These are phyloP conservation scores for Drepana arcuata DNA, from an alignment of 1,140 invertebrate genomes.

Conservation along the genomic window DNA sequence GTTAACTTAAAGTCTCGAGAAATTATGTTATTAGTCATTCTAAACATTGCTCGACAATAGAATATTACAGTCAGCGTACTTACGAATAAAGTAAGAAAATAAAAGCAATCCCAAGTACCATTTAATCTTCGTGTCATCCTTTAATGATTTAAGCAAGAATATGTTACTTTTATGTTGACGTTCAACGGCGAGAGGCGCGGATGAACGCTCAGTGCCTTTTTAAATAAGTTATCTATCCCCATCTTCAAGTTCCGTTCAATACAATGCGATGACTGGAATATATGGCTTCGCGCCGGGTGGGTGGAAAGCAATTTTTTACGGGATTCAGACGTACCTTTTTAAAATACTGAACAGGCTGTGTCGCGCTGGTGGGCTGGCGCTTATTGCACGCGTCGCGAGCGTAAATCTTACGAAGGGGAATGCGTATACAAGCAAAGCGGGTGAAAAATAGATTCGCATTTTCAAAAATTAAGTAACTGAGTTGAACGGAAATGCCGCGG, in stretches of 20 bases:
- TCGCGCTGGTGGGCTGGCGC: constrained; percentile 24
- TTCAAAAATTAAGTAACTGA: constrained; percentile 52
- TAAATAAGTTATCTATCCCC: constrained; percentile 43
- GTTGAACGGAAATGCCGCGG: constrained; percentile 4
- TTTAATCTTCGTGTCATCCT: too few relatives aligned
- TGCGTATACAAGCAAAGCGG: constrained; percentile 29
- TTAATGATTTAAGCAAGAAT: too few relatives aligned
- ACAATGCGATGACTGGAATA: constrained; percentile 46
- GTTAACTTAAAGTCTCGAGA: too few relatives aligned
- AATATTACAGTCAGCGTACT: too few relatives aligned
- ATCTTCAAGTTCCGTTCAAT: constrained; percentile 42
- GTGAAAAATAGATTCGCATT: constrained; percentile 54
- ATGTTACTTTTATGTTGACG: too few relatives aligned
- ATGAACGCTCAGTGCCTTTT: too few relatives aligned
- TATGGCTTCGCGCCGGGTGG: constrained; percentile 33
- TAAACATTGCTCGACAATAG: too few relatives aligned
- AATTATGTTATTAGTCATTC: too few relatives aligned
- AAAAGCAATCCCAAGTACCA: too few relatives aligned
- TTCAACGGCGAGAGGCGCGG: too few relatives aligned
- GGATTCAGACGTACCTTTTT: constrained; percentile 52
- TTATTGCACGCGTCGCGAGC: constrained; percentile 41
- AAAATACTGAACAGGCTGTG: constrained; percentile 42
- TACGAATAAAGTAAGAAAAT: too few relatives aligned
- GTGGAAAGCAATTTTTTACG: constrained; percentile 53
- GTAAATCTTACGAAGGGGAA: constrained; percentile 54